Evolutionary conservation across 2,797 vertebrate genomes (phyloP).

Genomic region (Aeoliscus strigatus): DNA sequence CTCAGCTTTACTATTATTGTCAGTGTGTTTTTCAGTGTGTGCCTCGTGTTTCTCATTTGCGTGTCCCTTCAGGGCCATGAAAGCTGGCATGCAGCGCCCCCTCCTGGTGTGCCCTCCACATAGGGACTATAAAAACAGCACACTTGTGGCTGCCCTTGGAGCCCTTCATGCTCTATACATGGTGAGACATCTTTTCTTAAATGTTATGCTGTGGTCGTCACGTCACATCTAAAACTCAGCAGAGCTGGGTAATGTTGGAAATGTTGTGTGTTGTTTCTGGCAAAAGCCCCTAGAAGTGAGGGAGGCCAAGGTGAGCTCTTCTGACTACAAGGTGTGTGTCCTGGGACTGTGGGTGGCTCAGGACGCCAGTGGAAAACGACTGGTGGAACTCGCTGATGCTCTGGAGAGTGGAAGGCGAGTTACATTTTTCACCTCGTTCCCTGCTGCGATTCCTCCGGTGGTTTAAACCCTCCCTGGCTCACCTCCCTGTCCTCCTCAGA

Average conservation of each 20-base stretch:
- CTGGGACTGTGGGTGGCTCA: constrained; percentile 73
- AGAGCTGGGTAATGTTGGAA: no score
- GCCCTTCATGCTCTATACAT: constrained; percentile 78
- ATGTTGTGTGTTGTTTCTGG: no score
- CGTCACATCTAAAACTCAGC: no score
- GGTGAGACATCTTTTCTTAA: no score
- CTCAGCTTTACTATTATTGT: not conserved
- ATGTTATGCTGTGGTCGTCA: no score
- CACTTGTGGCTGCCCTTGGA: constrained; percentile 70
- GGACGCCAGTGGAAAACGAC: constrained; percentile 39
- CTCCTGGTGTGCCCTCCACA: constrained; percentile 77
- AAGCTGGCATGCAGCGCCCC: constrained; percentile 76
- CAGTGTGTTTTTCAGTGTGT: constrained; percentile 1
- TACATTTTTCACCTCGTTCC: not conserved
- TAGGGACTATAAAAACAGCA: constrained; percentile 60
- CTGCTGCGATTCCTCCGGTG: not conserved
- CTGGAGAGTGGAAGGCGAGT: constrained; percentile 78
- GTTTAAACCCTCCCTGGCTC: not conserved
- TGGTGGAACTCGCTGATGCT: constrained; percentile 62
- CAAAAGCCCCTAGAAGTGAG: constrained; percentile 76
- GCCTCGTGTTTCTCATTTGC: not conserved
- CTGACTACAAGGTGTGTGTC: constrained; percentile 64
- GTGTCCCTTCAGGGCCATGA: constrained; percentile 67
- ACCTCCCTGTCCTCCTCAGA: constrained; percentile 38
- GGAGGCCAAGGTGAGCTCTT: constrained; percentile 57